These are phyloP conservation scores for Cosmia pyralina DNA, from an alignment of 2,888 invertebrate genomes.

Conservation along the genomic window DNA sequence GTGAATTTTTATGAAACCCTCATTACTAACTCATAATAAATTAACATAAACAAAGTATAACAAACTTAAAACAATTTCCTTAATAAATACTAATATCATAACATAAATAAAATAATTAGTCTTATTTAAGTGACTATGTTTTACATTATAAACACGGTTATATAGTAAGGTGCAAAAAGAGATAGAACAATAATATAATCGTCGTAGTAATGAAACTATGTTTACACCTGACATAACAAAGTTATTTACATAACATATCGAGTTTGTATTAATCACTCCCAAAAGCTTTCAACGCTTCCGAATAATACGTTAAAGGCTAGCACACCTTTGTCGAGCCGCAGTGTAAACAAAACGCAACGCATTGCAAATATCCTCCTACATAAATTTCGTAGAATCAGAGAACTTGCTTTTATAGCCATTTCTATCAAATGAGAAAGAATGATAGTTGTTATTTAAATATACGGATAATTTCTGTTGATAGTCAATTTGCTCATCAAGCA, in stretches of 20 bases:
- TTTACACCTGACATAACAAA: slow-evolving; percentile 41
- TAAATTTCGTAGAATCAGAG: not conserved
- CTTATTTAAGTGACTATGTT: slow-evolving; percentile 62
- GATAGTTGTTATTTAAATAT: not conserved
- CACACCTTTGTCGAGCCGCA: not conserved
- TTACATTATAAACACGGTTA: slow-evolving; percentile 52
- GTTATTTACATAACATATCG: slow-evolving; percentile 53
- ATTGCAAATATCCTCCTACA: not conserved
- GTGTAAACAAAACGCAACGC: not conserved
- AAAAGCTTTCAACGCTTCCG: slow-evolving; percentile 29
- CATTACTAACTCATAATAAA: slow-evolving; percentile 31
- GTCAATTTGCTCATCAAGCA: not conserved
- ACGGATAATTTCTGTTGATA: not conserved
- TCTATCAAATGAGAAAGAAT: not conserved
- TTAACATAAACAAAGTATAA: slow-evolving; percentile 51
- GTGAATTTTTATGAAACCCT: no score
- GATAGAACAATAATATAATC: slow-evolving; percentile 31
- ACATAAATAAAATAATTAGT: slow-evolving; percentile 62
- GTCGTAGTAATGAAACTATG: slow-evolving; percentile 43
- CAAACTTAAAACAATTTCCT: slow-evolving; percentile 53
- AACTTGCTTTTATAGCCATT: not conserved
- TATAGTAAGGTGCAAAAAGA: slow-evolving; percentile 53
- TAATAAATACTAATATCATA: slow-evolving; percentile 59
- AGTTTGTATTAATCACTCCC: slow-evolving; percentile 21
- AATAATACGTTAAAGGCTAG: slow-evolving; percentile 34